Evolutionary conservation across 1,140 invertebrate species (phyloP).

Genomic region (Eufriesea mexicana): DNA sequence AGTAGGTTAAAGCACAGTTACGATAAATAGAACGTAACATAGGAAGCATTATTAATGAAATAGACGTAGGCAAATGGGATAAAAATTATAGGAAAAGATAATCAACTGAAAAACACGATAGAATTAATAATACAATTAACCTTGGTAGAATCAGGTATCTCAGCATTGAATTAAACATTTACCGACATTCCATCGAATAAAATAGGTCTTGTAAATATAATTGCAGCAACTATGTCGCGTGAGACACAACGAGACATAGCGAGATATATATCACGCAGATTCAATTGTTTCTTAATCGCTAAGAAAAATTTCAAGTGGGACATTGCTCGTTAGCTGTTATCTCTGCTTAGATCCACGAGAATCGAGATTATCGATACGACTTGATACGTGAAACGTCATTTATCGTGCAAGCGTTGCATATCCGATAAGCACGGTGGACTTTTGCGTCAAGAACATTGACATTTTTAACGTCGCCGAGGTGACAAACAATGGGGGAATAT

Average conservation of each 20-base stretch:
- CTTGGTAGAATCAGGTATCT: too few relatives aligned
- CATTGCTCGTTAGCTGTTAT: constrained; percentile 46
- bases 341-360: constrained; percentile 29
- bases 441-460: background rate
- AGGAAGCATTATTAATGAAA: background rate
- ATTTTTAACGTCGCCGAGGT: background rate
- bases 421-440: background rate
- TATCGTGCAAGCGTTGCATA: constrained; percentile 35
- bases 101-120: too few relatives aligned
- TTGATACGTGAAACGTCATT: constrained; percentile 1
- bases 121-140: too few relatives aligned
- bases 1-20: background rate
- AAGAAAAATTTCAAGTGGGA: constrained; percentile 48
- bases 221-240: background rate
- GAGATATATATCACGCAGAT: background rate
- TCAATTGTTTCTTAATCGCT: constrained; percentile 33
- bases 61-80: too few relatives aligned
- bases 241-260: background rate
- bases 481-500: background rate
- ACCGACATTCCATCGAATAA: too few relatives aligned
- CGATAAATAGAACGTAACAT: background rate
- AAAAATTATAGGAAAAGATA: too few relatives aligned
- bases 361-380: background rate
- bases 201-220: background rate
- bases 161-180: too few relatives aligned